These are phyloP conservation scores for Hypothenemus hampei DNA, from an alignment of 1,140 invertebrate genomes.

Conservation along the genomic window DNA sequence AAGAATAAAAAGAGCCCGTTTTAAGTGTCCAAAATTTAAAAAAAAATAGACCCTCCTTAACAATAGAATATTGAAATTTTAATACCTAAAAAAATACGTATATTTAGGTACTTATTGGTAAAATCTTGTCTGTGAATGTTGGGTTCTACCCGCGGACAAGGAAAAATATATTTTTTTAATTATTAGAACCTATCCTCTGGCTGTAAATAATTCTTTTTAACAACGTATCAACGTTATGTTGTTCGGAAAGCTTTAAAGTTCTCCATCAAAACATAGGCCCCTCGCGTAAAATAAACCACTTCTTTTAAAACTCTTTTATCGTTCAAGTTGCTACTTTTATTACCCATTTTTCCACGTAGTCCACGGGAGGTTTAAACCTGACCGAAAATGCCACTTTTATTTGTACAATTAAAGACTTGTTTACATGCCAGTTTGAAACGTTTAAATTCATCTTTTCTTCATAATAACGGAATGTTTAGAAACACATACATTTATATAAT, in stretches of 20 bases:
- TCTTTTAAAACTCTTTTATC: neutral
- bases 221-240: neutral
- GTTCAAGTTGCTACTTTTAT: neutral
- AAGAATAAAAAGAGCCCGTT: constrained; percentile 2
- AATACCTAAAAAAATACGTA: constrained; percentile 4
- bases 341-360: neutral
- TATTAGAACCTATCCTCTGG: neutral
- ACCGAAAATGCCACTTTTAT: too few relatives aligned
- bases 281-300: neutral
- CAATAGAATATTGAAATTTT: constrained; percentile 8
- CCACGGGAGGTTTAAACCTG: too few relatives aligned
- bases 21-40: constrained; percentile 13
- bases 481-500: too few relatives aligned
- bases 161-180: constrained; percentile 25
- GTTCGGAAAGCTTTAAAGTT: too few relatives aligned
- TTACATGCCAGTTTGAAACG: too few relatives aligned
- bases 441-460: too few relatives aligned
- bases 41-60: constrained; percentile 12
- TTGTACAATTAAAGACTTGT: too few relatives aligned
- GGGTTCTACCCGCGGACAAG: neutral
- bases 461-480: too few relatives aligned
- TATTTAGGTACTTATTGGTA: constrained; percentile 15
- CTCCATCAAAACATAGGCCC: too few relatives aligned
- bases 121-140: constrained; percentile 5
- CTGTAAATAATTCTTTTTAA: neutral